These are phyloP conservation scores for Eutrigla gurnardus DNA, from an alignment of 2,797 vertebrate species.

Conservation along the genomic window DNA sequence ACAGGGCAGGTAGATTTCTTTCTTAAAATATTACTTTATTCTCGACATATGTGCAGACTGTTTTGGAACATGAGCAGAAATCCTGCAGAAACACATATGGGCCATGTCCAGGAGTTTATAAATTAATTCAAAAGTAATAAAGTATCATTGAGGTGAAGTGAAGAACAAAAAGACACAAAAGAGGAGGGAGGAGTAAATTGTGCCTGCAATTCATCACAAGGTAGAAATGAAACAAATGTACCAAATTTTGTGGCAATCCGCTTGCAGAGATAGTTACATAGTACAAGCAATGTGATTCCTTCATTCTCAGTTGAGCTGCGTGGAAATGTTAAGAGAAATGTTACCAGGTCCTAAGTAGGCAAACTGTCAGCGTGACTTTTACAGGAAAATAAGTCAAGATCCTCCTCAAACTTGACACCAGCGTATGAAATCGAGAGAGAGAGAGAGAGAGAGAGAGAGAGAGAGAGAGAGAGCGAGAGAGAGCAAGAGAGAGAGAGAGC, in stretches of 20 bases:
- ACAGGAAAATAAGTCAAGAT: constrained; percentile 5
- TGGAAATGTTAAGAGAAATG: constrained; percentile 5
- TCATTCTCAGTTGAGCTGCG: neutral
- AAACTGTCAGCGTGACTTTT: neutral
- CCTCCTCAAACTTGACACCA: constrained; percentile 27
- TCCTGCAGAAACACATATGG: no score
- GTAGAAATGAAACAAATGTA: neutral
- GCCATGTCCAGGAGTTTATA: neutral
- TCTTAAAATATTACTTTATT: neutral
- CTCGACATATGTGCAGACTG: no score
- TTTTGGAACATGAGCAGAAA: no score
- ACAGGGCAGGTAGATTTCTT: no score
- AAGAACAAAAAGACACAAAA: no score
- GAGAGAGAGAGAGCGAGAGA: constrained; percentile 4
- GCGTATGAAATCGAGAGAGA: constrained; percentile 31
- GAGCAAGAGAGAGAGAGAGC: constrained; percentile 11
- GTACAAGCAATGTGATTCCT: neutral
- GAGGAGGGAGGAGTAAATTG: neutral
- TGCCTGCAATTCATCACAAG: neutral
- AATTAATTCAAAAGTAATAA: neutral
- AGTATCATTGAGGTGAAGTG: no score
- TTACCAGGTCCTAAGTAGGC: constrained; percentile 1
- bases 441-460: constrained; percentile 23
- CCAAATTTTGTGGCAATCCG: neutral
- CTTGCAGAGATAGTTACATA: neutral